A percentile compares a stretch with the other conserved stretches of the same genome.
These are phyloP conservation scores for Dasysyrphus tricinctus DNA, from an alignment of 2,888 invertebrate species.

Conservation along the genomic window DNA sequence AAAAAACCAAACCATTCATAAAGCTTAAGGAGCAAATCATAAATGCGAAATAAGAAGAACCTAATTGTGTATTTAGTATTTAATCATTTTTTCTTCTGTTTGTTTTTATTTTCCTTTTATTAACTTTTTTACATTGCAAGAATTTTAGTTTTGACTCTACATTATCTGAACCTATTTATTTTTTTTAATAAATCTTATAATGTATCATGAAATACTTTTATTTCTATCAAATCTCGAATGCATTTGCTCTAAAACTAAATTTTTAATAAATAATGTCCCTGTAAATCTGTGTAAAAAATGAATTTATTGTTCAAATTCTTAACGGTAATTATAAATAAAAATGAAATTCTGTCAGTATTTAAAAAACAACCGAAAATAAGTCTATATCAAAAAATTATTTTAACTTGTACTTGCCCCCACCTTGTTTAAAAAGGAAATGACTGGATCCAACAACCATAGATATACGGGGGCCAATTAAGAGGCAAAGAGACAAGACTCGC, in stretches of 20 bases:
- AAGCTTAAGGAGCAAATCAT: conserved; percentile 20
- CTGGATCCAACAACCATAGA: too few species aligned
- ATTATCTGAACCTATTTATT: conserved; percentile 54
- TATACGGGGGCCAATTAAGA: too few species aligned
- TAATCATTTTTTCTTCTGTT: conserved; percentile 6
- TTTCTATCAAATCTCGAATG: conserved; percentile 49
- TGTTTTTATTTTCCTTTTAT: conserved; percentile 24
- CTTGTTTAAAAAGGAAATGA: too few species aligned
- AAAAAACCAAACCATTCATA: conserved; percentile 16
- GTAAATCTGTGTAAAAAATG: conserved; percentile 67
- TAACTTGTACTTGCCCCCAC: too few species aligned
- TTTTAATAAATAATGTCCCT: conserved; percentile 10
- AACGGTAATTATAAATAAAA: conserved; percentile 44
- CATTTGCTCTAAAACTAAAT: conserved; percentile 47
- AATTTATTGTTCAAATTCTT: conserved; percentile 53
- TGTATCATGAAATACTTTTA: conserved; percentile 36
- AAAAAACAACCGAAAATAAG: background rate
- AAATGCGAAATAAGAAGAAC: background rate
- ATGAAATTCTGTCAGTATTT: conserved; percentile 45
- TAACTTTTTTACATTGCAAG: conserved; percentile 14
- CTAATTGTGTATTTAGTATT: conserved; percentile 35
- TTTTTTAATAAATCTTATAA: conserved; percentile 30
- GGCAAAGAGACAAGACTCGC: too few species aligned
- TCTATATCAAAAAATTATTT: too few species aligned
- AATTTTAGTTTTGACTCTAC: conserved; percentile 25